A percentile compares a stretch with the other conserved stretches of the same genome.
Evolutionary conservation across 2,797 vertebrate species (phyloP).

Genomic region (Mustela erminea): DNA sequence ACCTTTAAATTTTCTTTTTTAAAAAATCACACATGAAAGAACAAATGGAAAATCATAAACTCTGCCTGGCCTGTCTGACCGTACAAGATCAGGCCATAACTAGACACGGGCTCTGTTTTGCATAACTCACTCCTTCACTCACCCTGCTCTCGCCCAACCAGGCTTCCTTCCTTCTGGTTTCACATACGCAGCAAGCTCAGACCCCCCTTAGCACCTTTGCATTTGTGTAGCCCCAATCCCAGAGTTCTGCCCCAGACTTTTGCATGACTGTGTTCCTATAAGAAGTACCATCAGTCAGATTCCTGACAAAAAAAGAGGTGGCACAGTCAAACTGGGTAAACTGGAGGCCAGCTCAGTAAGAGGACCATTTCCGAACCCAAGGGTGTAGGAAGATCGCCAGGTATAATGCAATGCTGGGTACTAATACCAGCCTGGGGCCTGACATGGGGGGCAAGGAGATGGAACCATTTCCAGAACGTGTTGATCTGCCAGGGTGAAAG

Average conservation of each 20-base stretch:
- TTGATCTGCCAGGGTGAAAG: background rate
- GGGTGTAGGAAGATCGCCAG: background rate
- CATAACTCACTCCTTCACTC: background rate
- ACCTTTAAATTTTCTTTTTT: background rate
- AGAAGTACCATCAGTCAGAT: background rate
- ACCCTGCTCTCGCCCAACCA: background rate
- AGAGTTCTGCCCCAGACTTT: background rate
- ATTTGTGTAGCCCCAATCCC: background rate
- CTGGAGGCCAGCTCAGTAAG: background rate
- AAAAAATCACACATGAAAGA: background rate
- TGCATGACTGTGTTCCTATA: background rate
- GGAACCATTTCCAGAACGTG: background rate
- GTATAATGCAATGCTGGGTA: background rate
- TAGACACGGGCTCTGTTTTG: rapidly evolving
- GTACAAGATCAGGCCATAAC: no score
- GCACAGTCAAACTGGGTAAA: background rate
- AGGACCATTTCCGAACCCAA: background rate
- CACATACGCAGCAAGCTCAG: background rate
- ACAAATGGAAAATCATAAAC: background rate
- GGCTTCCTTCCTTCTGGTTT: background rate
- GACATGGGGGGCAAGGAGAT: rapidly evolving
- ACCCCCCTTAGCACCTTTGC: background rate
- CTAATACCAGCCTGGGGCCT: no score
- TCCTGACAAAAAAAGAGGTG: background rate
- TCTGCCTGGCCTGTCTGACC: background rate